Evolutionary conservation across 2,113 vertebrate genomes (phyloP), one percentile per base, ranked within the genome.

Genomic region (Bambusicola thoracicus): DNA sequence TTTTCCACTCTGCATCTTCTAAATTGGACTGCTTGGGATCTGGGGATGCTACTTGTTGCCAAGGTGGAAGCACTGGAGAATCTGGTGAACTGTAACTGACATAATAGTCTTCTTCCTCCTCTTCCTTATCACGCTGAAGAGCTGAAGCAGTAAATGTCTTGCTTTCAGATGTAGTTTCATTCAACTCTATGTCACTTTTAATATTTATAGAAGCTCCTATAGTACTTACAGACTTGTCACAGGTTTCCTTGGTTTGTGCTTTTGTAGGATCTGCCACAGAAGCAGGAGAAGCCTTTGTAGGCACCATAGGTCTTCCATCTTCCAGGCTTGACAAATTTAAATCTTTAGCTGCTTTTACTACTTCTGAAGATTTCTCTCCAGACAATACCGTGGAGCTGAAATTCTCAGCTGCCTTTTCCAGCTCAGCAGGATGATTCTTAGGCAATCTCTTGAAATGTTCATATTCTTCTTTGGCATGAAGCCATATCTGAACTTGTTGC

Each of bases 391-490:
- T 41, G 92, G 93, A 90, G 68, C 43, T 83, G 55, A 94, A 94
- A 51, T 79, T 95, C 74, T 97, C 95, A 91, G 76, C 70, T 96
- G 85, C 59, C 82, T 97, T 97, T 94, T 90, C 87, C 69, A 86
- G 90, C 75, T 97, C 96, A 89, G 82, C 76, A 91, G 94, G 81
- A 86, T 93, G 96, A 89, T 48, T 92, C 89, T 97, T 97, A 94
- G 91, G 94, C 89, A 97, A 90, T 82, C 98, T 99, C 94, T 98
- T 99, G 82, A 98, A 97, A 90, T 96, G 98, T 86, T 99, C 98
- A 12, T 98, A 99, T 72, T 99, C 98, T 96, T 98, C 98, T 98
- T 98, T 98, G 96, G 99, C 99, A 93, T 99, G 98, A 93, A 99
- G 98, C 99, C 99, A 99, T 55, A 98, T 95, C 81, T 99, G 98